Percentiles rank a stretch among this genome's conserved stretches.
phyloP scores from a whole-genome alignment of 2,797 vertebrate species.

The Sphenopsis melanotis region DNA sequence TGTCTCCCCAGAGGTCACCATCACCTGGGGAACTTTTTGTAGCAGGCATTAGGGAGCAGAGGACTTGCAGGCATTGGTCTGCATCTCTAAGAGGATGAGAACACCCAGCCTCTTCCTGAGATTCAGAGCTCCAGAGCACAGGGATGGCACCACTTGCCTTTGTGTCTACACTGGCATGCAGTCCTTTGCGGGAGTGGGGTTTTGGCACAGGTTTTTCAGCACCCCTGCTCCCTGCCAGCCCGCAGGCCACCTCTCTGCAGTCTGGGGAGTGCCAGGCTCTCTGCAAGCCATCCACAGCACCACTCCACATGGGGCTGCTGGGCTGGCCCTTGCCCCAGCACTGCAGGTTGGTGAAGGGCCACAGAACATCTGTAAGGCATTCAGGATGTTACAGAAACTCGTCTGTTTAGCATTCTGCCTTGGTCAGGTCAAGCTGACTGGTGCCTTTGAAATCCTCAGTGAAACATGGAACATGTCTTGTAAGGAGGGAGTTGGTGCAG shows the following conservation, averaged over 20 bases:
- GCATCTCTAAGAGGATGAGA: not conserved
- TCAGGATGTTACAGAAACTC: not conserved
- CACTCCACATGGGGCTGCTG: not conserved
- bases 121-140: not conserved
- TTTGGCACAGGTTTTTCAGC: not conserved
- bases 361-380: not conserved
- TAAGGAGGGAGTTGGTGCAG: not conserved
- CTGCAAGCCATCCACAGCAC: not conserved
- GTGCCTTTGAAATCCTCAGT: not conserved
- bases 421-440: not conserved
- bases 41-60: not conserved
- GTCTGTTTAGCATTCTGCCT: not conserved
- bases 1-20: not conserved
- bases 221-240: not conserved
- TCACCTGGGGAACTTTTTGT: not conserved
- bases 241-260: not conserved
- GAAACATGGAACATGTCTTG: not conserved
- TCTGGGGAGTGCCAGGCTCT: rapidly evolving
- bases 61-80: not conserved
- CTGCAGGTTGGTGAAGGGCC: not conserved
- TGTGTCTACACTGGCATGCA: not conserved
- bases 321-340: not conserved
- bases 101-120: not conserved
- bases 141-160: not conserved
- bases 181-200: not conserved